Conservation (phyloP, 2,113 vertebrate genomes). For the Tor tambroides region DNA sequence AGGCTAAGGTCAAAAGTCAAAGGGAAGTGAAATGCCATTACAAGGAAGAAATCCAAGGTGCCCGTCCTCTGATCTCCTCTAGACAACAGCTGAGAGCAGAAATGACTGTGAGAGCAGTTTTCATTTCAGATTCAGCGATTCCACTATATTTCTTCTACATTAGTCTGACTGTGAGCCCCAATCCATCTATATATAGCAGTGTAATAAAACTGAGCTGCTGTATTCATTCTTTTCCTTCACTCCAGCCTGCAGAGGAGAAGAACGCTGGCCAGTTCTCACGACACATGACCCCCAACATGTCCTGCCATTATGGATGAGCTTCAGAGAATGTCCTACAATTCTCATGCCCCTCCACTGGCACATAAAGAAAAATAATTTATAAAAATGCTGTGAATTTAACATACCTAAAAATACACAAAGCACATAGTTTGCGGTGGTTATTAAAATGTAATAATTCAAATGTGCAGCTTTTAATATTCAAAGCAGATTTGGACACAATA, state of each 20-base stretch:
- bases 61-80: background rate
- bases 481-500: background rate
- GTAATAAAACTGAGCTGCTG: conserved; percentile 29
- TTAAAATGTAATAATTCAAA: background rate
- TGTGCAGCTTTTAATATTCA: too few species aligned
- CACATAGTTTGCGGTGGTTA: too few species aligned
- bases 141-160: conserved; percentile 2
- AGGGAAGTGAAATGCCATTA: conserved; percentile 6
- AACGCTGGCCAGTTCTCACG: conserved; percentile 63
- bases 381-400: background rate
- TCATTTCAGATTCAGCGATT: background rate
- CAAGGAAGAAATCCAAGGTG: background rate
- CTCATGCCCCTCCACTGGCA: conserved; percentile 18
- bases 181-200: conserved; percentile 59
- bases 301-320: conserved; percentile 50
- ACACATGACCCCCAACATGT: conserved; percentile 69
- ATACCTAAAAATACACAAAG: background rate
- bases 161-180: conserved; percentile 39
- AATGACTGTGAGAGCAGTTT: background rate
- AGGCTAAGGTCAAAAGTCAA: background rate
- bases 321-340: conserved; percentile 20
- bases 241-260: conserved; percentile 47
- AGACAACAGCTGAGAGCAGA: conserved; percentile 24
- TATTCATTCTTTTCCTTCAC: conserved; percentile 49
- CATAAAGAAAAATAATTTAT: background rate